Evolutionary conservation across 2,113 vertebrate genomes (phyloP), one percentile per base, ranked within the genome.

Genomic region (Caretta caretta): DNA sequence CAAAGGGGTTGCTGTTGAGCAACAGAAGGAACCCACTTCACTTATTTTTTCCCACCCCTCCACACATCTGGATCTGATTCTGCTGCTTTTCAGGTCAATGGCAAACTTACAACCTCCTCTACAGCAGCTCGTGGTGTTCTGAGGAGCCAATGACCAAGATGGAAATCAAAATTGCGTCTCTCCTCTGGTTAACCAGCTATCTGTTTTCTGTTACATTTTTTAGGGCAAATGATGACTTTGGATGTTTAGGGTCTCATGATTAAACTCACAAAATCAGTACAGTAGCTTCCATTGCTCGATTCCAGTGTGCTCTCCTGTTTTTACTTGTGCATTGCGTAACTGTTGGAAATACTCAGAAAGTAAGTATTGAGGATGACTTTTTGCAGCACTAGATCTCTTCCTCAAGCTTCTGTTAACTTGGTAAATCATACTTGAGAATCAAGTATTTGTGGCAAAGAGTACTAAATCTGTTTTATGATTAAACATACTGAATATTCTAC

Each of bases 271-370:
- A 4, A 38, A 4, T 62, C 11, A 48, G 12, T 72, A 24, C 22
- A 62, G 24, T 57, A 49, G 19, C n/a, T 83, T 83, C 29, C 17
- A 16, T 62, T 2, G 3, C 72, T 96, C 69, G 79, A 10, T 79
- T 96, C 31, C 27, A 69, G 48, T 22, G n/a, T 84, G 90, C 1
- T 80, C 38, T 88, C 48, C 65, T 17, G 3, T 12, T 93, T 96
- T 93, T 88, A 54, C 51, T 88, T 91, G 53, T 1, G 4, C 0
- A 0, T 59, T 83, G 51, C 11, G 8, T 91, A 90, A 90, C 93
- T 94, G 11, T 62, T 92, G 76, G 76, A 94, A 91, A 90, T 83
- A 7, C 50, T 83, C 86, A 84, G 38, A 91, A 87, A 89, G 87
- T 76, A 93, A 87, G n/a, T 72, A 84, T 80, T 17, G 59, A 89